Percentiles rank a stretch among this genome's conserved stretches.
phyloP scores from a whole-genome alignment of 2,797 vertebrate species.

The Rhinella marina region DNA sequence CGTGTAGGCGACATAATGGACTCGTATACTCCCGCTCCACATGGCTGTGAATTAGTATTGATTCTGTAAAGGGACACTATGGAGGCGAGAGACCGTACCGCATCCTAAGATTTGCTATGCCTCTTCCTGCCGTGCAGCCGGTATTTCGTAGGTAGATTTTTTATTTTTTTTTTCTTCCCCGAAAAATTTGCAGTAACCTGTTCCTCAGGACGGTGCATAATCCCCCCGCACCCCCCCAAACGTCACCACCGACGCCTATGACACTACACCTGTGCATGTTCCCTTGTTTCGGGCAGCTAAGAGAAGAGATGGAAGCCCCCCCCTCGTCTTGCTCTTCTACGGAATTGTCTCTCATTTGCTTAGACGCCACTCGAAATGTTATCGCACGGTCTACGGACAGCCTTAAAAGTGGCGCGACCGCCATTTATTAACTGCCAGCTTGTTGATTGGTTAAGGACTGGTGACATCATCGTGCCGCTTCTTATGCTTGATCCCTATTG shows the following conservation, averaged over 20 bases:
- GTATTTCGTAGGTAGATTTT: background rate
- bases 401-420: background rate
- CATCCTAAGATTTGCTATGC: background rate
- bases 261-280: background rate
- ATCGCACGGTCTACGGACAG: background rate
- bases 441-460: background rate
- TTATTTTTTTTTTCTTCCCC: background rate
- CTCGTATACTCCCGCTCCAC: background rate
- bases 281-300: background rate
- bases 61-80: background rate
- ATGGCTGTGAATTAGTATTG: slow-evolving; percentile 54
- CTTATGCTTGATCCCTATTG: background rate
- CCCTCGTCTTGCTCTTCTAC: background rate
- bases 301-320: background rate
- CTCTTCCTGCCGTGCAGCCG: background rate
- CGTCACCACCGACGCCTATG: background rate
- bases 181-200: background rate
- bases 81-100: background rate
- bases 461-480: background rate
- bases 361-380: background rate
- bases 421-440: background rate
- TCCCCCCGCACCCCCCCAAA: too few relatives aligned
- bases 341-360: background rate
- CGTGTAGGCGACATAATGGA: background rate
- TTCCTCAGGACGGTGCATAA: background rate